Evolutionary conservation across 2,888 invertebrate genomes (phyloP).

Genomic region (Ctena decussata): DNA sequence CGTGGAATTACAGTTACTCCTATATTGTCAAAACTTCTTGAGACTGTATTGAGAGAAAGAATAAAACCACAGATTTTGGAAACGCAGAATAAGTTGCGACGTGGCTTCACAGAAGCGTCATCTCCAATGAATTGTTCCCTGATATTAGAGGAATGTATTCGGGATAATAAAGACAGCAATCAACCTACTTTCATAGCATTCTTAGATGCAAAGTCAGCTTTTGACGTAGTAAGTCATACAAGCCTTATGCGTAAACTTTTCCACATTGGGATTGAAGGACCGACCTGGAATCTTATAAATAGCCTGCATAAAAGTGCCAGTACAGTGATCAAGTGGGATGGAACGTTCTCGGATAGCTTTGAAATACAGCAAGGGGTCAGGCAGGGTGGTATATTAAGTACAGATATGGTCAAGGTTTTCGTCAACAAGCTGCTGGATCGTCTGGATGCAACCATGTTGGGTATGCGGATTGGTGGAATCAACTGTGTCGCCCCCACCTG

Average conservation of each 20-base stretch:
- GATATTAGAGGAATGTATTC: not conserved
- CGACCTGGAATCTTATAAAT: not conserved
- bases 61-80: not conserved
- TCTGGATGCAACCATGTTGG: not conserved
- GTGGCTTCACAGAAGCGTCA: not conserved
- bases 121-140: not conserved
- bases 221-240: not conserved
- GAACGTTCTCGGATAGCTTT: not conserved
- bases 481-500: conserved; percentile 15
- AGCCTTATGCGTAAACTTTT: not conserved
- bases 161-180: not conserved
- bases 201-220: not conserved
- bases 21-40: not conserved
- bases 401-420: not conserved
- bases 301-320: not conserved
- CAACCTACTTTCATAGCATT: not conserved
- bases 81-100: not conserved
- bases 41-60: not conserved
- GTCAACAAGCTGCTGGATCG: not conserved
- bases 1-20: not conserved
- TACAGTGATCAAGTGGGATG: not conserved
- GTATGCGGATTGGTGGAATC: not conserved
- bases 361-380: not conserved
- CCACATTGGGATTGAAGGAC: not conserved
- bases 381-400: not conserved